phyloP scores from a whole-genome alignment of 2,797 vertebrate genomes.

The Sparus aurata region DNA sequence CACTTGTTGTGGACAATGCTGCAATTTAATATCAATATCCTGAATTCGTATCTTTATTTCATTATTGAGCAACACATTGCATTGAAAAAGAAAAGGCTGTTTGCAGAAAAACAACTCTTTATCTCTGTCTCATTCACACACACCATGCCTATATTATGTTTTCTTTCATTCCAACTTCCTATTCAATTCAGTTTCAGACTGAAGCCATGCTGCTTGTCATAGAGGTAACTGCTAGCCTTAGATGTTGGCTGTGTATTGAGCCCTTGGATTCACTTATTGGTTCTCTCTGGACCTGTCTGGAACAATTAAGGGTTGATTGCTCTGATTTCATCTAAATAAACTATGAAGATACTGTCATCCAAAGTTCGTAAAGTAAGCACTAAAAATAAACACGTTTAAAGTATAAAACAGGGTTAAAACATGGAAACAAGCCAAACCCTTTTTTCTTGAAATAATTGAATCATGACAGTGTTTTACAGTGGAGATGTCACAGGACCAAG shows the following conservation, averaged over 20 bases:
- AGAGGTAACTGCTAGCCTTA: conserved; percentile 15
- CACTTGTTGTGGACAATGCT: not conserved
- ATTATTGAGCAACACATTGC: not conserved
- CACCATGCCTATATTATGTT: not conserved
- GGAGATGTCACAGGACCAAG: not conserved
- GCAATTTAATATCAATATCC: not conserved
- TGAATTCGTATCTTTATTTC: not conserved
- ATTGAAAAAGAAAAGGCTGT: not conserved
- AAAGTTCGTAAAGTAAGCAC: not conserved
- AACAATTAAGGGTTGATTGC: conserved; percentile 40
- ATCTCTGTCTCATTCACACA: not conserved
- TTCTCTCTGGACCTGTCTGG: not conserved
- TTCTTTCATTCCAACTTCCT: conserved; percentile 17
- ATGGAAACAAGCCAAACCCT: not conserved
- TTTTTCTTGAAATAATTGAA: conserved; percentile 6
- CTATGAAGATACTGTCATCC: conserved; percentile 14
- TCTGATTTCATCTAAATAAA: conserved; percentile 33
- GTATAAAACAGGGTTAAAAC: not conserved
- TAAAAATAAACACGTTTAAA: too few species aligned
- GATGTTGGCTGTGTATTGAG: conserved; percentile 11
- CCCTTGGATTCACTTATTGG: not conserved
- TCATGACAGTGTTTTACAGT: not conserved
- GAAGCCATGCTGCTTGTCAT: conserved; percentile 5
- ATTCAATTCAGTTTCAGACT: conserved; percentile 17
- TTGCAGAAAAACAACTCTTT: not conserved